Percentiles rank a stretch among this genome's conserved stretches.
Evolutionary conservation across 2,888 invertebrate genomes (phyloP).

Genomic region (Tribolium freemani): DNA sequence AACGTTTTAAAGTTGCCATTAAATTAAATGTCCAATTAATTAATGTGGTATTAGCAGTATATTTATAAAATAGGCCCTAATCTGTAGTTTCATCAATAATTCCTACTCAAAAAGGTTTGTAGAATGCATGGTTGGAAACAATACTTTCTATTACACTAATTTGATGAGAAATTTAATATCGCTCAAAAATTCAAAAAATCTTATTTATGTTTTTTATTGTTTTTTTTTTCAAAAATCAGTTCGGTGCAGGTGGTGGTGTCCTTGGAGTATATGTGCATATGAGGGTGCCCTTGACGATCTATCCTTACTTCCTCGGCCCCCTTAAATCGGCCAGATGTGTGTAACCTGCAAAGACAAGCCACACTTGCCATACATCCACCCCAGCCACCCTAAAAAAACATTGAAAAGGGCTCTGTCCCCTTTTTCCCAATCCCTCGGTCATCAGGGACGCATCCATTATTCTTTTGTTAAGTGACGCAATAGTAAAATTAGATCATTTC

Average conservation of each 20-base stretch:
- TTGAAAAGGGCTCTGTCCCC: slow-evolving; percentile 7
- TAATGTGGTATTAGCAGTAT: no score
- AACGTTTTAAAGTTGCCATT: no score
- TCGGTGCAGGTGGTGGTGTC: slow-evolving; percentile 9
- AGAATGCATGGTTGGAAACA: no score
- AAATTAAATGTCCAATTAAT: no score
- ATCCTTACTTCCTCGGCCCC: slow-evolving; percentile 44
- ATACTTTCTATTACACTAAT: no score
- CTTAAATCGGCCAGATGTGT: slow-evolving; percentile 53
- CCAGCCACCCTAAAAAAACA: slow-evolving; percentile 26
- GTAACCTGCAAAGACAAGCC: slow-evolving; percentile 57
- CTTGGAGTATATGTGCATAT: background rate
- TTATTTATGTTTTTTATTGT: no score
- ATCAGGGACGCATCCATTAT: slow-evolving; percentile 35
- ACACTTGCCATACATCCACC: slow-evolving; percentile 51
- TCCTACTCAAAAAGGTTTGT: no score
- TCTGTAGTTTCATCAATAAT: no score
- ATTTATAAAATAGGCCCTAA: no score
- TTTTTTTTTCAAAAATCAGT: no score
- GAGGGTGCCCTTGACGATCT: background rate
- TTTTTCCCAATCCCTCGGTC: slow-evolving; percentile 28
- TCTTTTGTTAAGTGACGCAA: slow-evolving; percentile 37
- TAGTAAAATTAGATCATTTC: slow-evolving; percentile 36
- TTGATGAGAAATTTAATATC: no score
- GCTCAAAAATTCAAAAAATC: no score